A percentile compares a stretch with the other conserved stretches of the same genome.
Evolutionary conservation across 2,888 invertebrate species (phyloP).

Genomic region (Drosophila greeni): DNA sequence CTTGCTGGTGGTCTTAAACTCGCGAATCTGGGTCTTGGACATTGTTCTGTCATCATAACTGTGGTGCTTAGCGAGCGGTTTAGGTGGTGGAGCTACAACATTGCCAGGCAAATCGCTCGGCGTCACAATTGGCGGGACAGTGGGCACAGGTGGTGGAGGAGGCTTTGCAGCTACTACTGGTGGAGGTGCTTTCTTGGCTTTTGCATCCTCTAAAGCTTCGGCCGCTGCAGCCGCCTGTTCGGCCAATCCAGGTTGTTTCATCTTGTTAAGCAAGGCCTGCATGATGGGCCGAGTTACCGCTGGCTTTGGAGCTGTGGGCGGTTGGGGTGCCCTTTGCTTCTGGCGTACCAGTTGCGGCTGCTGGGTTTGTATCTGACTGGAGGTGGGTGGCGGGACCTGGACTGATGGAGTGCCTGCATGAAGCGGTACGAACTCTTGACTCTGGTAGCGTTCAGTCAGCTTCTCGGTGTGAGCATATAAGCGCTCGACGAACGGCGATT

Average conservation of each 20-base stretch:
- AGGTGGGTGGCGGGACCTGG: constrained; percentile 3
- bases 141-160: constrained; percentile 74
- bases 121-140: constrained; percentile 77
- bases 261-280: constrained; percentile 75
- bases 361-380: constrained; percentile 52
- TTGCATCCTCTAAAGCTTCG: constrained; percentile 55
- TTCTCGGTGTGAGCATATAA: constrained; percentile 83
- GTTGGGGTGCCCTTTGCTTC: constrained; percentile 69
- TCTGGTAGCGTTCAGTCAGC: constrained; percentile 83
- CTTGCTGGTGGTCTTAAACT: constrained; percentile 82
- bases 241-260: constrained; percentile 71
- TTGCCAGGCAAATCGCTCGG: constrained; percentile 69
- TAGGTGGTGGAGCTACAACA: constrained; percentile 79
- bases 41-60: constrained; percentile 83
- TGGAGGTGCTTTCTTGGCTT: constrained; percentile 34
- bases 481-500: constrained; percentile 80
- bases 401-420: constrained; percentile 50
- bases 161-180: constrained; percentile 20
- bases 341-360: constrained; percentile 57
- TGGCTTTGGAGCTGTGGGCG: constrained; percentile 70
- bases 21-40: constrained; percentile 83
- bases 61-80: constrained; percentile 83
- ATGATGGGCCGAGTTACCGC: constrained; percentile 75
- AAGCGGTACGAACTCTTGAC: constrained; percentile 82
- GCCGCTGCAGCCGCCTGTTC: constrained; percentile 74